Evolutionary conservation across 92 coral and sea anemone species (phyloP).

Genomic region (Phenganax marumi): DNA sequence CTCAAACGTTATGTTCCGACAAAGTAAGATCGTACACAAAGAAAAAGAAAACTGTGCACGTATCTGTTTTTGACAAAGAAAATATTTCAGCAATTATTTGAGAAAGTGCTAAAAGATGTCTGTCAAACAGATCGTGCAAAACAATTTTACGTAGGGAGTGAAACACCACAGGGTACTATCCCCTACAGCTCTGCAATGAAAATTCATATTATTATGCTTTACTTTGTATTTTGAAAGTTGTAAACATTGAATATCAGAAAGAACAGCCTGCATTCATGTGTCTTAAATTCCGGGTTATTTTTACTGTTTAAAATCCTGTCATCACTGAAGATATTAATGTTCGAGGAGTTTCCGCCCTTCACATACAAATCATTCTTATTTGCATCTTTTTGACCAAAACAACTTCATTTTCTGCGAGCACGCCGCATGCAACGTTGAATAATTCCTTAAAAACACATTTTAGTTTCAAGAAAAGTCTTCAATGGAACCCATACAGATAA

Average conservation of each 20-base stretch:
- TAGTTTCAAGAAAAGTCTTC: background rate
- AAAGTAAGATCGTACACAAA: background rate
- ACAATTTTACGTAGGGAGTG: background rate
- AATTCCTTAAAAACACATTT: background rate
- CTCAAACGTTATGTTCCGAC: background rate
- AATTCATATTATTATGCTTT: too few relatives aligned
- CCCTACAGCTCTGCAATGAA: too few relatives aligned
- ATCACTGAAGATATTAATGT: background rate
- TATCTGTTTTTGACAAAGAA: constrained; percentile 3
- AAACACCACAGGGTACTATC: too few relatives aligned
- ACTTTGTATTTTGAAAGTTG: too few relatives aligned
- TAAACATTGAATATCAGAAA: too few relatives aligned
- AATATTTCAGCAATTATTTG: background rate
- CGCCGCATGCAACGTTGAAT: too few relatives aligned
- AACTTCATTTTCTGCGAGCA: background rate
- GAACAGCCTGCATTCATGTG: too few relatives aligned
- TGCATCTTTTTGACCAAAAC: constrained; percentile 4
- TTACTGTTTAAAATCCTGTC: background rate
- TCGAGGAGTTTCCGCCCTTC: constrained; percentile 13
- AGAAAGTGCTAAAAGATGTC: constrained; percentile 21
- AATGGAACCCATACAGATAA: background rate
- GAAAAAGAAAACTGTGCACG: background rate
- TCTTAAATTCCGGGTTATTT: too few relatives aligned
- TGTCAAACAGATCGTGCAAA: background rate
- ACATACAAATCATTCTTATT: background rate